phyloP scores from a whole-genome alignment of 1,140 invertebrate species.

The Drosophila erecta region DNA sequence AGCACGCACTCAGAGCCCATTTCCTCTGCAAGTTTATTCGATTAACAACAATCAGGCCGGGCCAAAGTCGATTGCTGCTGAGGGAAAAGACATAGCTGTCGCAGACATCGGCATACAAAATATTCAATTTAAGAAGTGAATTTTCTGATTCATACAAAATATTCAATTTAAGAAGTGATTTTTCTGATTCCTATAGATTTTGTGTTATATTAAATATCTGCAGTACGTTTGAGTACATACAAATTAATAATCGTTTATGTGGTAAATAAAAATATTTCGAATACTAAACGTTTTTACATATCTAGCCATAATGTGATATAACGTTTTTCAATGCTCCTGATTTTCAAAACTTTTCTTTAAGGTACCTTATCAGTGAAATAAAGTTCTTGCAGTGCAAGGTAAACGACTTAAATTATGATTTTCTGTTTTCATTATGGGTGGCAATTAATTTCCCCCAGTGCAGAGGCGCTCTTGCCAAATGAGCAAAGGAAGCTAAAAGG shows the following conservation, averaged over 20 bases:
- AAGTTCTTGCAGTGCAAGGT: conserved; percentile 8
- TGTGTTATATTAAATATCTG: too few relatives aligned
- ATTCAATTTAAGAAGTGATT: not conserved
- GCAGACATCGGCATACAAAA: conserved; percentile 8
- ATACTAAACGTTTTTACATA: too few relatives aligned
- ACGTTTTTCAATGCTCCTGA: not conserved
- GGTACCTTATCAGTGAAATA: too few relatives aligned
- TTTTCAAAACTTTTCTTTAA: too few relatives aligned
- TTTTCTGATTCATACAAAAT: conserved; percentile 3
- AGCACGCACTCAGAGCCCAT: conserved; percentile 69
- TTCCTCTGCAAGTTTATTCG: conserved; percentile 77
- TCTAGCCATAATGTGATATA: not conserved
- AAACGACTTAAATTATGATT: conserved; percentile 31
- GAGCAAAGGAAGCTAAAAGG: conserved; percentile 41
- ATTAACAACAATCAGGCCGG: conserved; percentile 66
- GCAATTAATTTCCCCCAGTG: conserved; percentile 36
- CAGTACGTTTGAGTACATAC: too few relatives aligned
- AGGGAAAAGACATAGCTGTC: conserved; percentile 10
- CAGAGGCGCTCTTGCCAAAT: conserved; percentile 35
- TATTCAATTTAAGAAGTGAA: not conserved
- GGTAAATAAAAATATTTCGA: too few relatives aligned
- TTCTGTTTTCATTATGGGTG: conserved; percentile 37
- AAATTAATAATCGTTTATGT: too few relatives aligned
- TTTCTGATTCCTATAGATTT: too few relatives aligned
- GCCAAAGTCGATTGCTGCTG: conserved; percentile 47